Evolutionary conservation across 2,797 vertebrate genomes (phyloP).

Genomic region (Eulemur albifrons): DNA sequence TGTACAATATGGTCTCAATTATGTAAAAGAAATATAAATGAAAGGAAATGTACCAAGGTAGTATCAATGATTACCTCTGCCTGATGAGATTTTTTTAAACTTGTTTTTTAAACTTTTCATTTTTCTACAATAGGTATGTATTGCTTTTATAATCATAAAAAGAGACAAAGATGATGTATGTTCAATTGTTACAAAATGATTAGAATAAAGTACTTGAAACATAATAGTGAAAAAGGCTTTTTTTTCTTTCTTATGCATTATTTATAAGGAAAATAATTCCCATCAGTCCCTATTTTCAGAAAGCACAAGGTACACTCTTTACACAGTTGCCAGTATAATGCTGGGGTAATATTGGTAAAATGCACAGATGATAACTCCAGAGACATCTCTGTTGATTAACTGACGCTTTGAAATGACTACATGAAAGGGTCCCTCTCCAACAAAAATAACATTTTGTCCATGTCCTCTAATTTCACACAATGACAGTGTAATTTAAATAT

Average conservation of each 20-base stretch:
- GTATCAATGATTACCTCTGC: not conserved
- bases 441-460: constrained; percentile 52
- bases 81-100: constrained; percentile 8
- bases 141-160: constrained; percentile 52
- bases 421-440: constrained; percentile 20
- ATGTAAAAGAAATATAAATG: constrained; percentile 29
- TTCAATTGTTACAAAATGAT: constrained; percentile 59
- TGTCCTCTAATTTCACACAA: constrained; percentile 63
- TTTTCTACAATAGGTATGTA: constrained; percentile 42
- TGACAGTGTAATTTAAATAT: constrained; percentile 50
- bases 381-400: constrained; percentile 46
- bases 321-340: not conserved
- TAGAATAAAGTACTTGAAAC: constrained; percentile 53
- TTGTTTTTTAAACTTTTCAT: constrained; percentile 24
- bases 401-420: constrained; percentile 54
- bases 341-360: not conserved
- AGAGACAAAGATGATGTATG: constrained; percentile 44
- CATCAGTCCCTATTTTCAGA: constrained; percentile 43
- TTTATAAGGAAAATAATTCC: constrained; percentile 54
- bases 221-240: constrained; percentile 28
- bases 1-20: not conserved
- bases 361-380: not conserved
- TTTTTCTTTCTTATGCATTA: constrained; percentile 54
- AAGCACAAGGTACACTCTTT: constrained; percentile 27
- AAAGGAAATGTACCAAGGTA: constrained; percentile 27